Evolutionary conservation across 1,140 invertebrate genomes (phyloP).

Genomic region (Cheumatopsyche charites): DNA sequence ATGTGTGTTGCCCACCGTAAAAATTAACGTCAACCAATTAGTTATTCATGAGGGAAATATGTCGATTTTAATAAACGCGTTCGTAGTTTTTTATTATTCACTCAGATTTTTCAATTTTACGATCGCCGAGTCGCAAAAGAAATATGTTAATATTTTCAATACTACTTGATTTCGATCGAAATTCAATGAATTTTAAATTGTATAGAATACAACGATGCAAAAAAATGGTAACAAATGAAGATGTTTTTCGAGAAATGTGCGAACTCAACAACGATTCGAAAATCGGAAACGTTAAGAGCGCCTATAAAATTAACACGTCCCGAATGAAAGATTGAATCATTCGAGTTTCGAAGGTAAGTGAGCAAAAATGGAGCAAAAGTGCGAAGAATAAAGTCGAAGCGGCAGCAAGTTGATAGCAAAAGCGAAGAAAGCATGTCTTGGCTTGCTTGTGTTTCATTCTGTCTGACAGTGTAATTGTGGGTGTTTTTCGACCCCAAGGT

Average conservation of each 20-base stretch:
- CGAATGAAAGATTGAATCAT: neutral
- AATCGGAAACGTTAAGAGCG: neutral
- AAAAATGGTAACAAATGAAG: too few relatives aligned
- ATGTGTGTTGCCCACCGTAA: neutral
- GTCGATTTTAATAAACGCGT: neutral
- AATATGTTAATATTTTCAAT: too few relatives aligned
- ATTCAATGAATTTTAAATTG: too few relatives aligned
- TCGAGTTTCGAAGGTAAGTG: too few relatives aligned
- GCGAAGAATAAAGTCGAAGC: neutral
- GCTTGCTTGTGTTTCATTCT: neutral
- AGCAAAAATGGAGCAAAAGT: neutral
- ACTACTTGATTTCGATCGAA: too few relatives aligned
- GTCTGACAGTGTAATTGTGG: constrained; percentile 14
- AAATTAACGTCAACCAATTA: constrained; percentile 15
- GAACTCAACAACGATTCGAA: neutral
- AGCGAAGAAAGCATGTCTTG: constrained; percentile 10
- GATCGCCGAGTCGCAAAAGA: neutral
- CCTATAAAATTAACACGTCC: constrained; percentile 11
- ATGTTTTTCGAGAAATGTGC: too few relatives aligned
- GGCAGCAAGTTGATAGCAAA: neutral
- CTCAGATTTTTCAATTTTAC: neutral
- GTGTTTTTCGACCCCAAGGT: constrained; percentile 9
- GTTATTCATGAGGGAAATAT: constrained; percentile 16
- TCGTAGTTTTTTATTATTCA: neutral
- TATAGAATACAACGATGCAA: too few relatives aligned